Conservation (phyloP, 2,113 vertebrate species). For the Athene cunicularia region DNA sequence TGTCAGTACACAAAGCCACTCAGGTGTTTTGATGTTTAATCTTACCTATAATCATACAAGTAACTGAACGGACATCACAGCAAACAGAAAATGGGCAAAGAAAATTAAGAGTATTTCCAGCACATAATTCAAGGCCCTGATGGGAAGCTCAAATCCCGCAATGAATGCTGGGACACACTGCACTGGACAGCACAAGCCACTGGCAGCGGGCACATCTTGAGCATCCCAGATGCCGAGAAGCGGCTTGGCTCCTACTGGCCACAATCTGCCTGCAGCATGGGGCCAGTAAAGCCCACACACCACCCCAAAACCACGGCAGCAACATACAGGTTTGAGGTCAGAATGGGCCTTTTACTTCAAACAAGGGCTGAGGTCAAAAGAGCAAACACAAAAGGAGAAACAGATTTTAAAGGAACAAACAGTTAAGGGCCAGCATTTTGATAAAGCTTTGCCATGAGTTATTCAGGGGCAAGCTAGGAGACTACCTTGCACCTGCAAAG, state of each 20-base stretch:
- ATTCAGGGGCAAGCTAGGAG: not conserved
- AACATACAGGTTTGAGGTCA: not conserved
- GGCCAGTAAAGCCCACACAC: not conserved
- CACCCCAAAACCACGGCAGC: not conserved
- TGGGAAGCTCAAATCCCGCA: not conserved
- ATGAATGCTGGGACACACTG: not conserved
- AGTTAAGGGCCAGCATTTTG: fast-evolving
- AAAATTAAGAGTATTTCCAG: not conserved
- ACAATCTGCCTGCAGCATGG: not conserved
- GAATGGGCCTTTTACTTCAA: not conserved
- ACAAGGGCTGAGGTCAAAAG: not conserved
- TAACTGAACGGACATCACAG: not conserved
- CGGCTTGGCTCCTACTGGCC: fast-evolving
- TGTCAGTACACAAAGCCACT: not conserved
- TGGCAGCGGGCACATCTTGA: not conserved
- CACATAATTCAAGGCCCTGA: not conserved
- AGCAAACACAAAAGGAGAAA: not conserved
- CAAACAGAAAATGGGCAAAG: not conserved
- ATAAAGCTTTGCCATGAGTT: fast-evolving
- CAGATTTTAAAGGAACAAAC: not conserved
- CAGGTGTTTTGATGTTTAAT: not conserved
- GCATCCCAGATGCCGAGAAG: not conserved
- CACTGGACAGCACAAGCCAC: not conserved
- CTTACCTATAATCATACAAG: not conserved
- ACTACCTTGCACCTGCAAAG: not conserved